Base-by-base conservation (phyloP, 2,797 vertebrate species). In the Syndactyla subalaris region DNA sequence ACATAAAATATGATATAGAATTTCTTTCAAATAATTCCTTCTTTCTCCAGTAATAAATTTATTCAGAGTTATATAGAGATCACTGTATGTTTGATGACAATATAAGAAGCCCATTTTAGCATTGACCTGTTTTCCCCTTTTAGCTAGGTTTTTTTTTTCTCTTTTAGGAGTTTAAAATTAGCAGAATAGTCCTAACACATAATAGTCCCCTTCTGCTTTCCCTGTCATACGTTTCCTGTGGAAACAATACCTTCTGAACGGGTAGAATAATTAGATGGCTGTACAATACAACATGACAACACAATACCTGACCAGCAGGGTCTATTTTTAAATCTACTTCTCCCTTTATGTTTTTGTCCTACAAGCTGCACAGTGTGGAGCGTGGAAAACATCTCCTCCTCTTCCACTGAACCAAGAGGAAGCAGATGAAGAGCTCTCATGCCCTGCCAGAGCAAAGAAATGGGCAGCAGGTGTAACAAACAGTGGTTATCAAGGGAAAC, bases 381-480 rank as follows among this genome's bases (percentile, higher is more conserved):
- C 22, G 71, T 66, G 67, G 55, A 52, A 65, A 87, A 32, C 49
- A 5, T 6, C 2, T 21, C 43, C 41, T 75, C 88, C 45, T 61
- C 63, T 57, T 58, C 73, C 63, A 30, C 78, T 89, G 77, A 76
- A 94, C 19, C 36, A 87, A 72, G 66, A 97, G 57, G 71, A 84
- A 94, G 91, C 94, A 97, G 94, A 85, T 88, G 77, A 84, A 95
- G 79, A 91, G 66, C 74, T 87, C 23, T 59, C 65, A 46, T 66
- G 84, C 55, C 65, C 93, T 81, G 81, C 91, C 61, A 89, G 58
- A 92, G 12, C 26, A 82, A 73, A 78, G 84, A 94, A 89, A 75
- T n/a, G 78, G 79, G 81, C 86, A 97, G 62, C 85, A 78, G 71
- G 57, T 79, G 54, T 83, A 93, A 91, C 27, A 88, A 85, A 68